phyloP scores from a whole-genome alignment of 1,140 invertebrate species.

The Lordiphosa clarofinis region DNA sequence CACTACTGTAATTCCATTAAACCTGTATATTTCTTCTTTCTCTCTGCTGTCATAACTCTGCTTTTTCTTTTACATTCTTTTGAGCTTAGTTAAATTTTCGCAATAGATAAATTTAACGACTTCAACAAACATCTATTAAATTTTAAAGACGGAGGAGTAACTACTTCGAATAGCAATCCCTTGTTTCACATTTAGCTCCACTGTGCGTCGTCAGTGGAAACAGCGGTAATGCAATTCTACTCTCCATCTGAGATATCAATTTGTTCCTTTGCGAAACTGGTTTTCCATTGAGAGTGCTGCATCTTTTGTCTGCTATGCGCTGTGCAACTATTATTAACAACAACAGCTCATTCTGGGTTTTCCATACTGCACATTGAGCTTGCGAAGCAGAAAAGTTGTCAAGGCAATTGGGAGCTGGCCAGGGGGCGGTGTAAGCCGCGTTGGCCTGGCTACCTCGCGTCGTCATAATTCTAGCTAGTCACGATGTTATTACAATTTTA shows the following conservation, averaged over 20 bases:
- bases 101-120: too few relatives aligned
- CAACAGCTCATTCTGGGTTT: conserved; percentile 72
- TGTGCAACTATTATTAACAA: conserved; percentile 66
- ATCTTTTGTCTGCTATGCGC: conserved; percentile 12
- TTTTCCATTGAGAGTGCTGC: conserved; percentile 52
- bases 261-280: conserved; percentile 55
- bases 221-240: too few relatives aligned
- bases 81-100: too few relatives aligned
- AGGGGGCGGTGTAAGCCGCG: conserved; percentile 1
- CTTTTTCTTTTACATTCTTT: too few relatives aligned
- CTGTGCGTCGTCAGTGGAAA: too few relatives aligned
- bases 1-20: too few relatives aligned
- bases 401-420: background rate
- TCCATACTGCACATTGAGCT: conserved; percentile 48
- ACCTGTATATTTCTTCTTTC: too few relatives aligned
- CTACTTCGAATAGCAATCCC: too few relatives aligned
- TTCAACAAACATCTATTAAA: too few relatives aligned
- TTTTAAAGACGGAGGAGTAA: too few relatives aligned
- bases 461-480: conserved; percentile 53
- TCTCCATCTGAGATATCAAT: conserved; percentile 6
- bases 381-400: background rate
- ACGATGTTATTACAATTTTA: conserved; percentile 75
- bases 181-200: too few relatives aligned
- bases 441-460: conserved; percentile 33
- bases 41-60: too few relatives aligned